Conservation (phyloP, 2,113 vertebrate genomes). For the Ictalurus punctatus region DNA sequence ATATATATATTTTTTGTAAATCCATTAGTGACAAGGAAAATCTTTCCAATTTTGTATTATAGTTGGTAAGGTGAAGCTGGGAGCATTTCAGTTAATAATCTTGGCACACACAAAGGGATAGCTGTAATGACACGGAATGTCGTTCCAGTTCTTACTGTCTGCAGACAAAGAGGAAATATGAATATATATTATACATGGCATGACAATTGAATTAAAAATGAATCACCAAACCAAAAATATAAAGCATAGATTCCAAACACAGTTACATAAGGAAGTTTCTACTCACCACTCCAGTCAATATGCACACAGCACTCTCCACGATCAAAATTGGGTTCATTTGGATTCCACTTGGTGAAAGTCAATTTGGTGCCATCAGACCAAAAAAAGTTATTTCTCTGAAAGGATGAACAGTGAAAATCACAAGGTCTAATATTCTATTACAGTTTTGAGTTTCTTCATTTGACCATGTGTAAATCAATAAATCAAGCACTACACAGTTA, state of each 20-base stretch:
- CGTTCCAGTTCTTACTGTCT: no score
- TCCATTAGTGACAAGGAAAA: background rate
- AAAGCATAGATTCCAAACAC: no score
- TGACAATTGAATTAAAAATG: no score
- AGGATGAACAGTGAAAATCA: background rate
- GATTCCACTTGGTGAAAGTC: background rate
- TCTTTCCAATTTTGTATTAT: background rate
- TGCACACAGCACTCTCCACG: no score
- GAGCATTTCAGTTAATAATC: background rate
- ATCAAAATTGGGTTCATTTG: no score
- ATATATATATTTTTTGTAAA: background rate
- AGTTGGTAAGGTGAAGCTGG: background rate
- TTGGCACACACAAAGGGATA: conserved; percentile 28
- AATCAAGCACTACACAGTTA: background rate
- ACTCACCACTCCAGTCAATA: no score
- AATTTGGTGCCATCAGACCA: conserved; percentile 30
- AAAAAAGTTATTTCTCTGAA: background rate
- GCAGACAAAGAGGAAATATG: no score
- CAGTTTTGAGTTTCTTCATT: background rate
- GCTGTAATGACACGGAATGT: no score
- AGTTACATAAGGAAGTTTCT: no score
- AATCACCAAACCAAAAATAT: no score
- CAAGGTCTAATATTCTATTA: background rate
- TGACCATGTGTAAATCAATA: no score
- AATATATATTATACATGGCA: no score